These are phyloP conservation scores for Muscicapa adusta DNA, from an alignment of 2,113 vertebrate species.

Conservation along the genomic window DNA sequence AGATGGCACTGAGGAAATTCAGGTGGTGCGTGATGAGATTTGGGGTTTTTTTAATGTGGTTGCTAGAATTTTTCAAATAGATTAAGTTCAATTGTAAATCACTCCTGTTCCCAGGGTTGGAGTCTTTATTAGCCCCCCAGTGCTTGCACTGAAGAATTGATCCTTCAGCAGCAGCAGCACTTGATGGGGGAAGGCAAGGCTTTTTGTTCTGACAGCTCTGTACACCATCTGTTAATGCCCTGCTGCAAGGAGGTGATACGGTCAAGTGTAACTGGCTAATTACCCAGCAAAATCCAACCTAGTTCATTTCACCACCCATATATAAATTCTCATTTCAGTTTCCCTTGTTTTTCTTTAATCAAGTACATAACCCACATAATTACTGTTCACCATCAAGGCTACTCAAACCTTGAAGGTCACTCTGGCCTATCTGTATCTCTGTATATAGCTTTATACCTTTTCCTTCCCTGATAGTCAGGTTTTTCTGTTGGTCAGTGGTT, in stretches of 20 bases:
- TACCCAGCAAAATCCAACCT: slow-evolving; percentile 9
- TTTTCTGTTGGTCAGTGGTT: background rate
- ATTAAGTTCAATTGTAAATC: slow-evolving; percentile 63
- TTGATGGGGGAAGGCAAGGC: background rate
- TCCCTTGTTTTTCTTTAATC: background rate
- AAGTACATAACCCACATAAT: background rate
- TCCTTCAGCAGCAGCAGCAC: background rate
- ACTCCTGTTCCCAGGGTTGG: background rate
- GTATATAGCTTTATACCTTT: background rate
- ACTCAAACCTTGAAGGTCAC: background rate
- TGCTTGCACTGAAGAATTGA: background rate
- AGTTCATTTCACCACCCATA: background rate
- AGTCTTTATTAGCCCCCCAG: background rate
- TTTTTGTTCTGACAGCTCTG: background rate
- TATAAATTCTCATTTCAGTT: background rate
- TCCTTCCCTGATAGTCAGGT: background rate
- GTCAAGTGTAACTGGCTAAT: slow-evolving; percentile 25
- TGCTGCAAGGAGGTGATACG: background rate
- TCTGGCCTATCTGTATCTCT: background rate
- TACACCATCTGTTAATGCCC: slow-evolving; percentile 47
- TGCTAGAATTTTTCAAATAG: slow-evolving; percentile 53
- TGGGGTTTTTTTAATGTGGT: slow-evolving; percentile 16
- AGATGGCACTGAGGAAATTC: slow-evolving; percentile 68
- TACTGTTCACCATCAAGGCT: background rate
- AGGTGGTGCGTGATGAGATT: slow-evolving; percentile 61